phyloP scores from a whole-genome alignment of 37 sponge, comb jelly and placozoan genomes.

The Petrosia ficiformis region DNA sequence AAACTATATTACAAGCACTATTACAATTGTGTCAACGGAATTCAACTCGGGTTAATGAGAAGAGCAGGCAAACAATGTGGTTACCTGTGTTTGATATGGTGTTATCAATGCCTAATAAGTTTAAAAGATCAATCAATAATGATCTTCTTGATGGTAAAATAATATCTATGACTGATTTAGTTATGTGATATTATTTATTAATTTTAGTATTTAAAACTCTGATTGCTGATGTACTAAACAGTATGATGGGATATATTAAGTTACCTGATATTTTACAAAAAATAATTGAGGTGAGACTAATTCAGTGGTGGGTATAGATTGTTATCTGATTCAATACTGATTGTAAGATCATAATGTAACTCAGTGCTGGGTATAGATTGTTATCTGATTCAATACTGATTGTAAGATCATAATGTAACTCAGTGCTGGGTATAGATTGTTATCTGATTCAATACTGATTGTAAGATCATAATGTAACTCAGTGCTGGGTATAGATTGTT shows the following conservation, averaged over 20 bases:
- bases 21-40: conserved; percentile 71
- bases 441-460: no score
- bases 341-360: neutral
- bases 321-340: neutral
- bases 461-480: no score
- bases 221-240: conserved; percentile 48
- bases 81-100: neutral
- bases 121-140: neutral
- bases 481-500: no score
- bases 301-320: neutral
- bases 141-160: conserved; percentile 3
- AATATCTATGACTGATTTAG: no score
- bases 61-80: conserved; percentile 34
- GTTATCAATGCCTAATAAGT: neutral
- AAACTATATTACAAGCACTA: conserved; percentile 30
- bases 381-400: no score
- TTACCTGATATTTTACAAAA: conserved; percentile 62
- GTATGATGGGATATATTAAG: conserved; percentile 65
- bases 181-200: no score
- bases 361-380: no score
- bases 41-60: conserved; percentile 35
- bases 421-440: no score
- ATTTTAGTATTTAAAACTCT: conserved; percentile 43
- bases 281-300: conserved; percentile 50
- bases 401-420: no score